Base-by-base conservation (phyloP, 35 echinoderm and acorn worm genomes). In the Ophioderma brevispina region DNA sequence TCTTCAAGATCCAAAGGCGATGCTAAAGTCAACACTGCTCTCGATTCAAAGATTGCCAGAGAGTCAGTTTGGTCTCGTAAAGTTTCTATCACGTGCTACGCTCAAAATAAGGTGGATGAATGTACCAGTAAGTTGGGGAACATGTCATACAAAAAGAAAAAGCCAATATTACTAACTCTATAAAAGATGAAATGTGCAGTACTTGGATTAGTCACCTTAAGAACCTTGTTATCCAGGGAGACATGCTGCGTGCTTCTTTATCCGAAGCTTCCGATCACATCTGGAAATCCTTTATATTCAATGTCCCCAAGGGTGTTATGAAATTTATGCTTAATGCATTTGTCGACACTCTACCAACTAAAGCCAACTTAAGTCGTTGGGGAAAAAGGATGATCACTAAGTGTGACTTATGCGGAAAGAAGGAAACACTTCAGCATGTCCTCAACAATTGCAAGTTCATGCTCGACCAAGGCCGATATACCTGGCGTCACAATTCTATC, bases 341-440 rank as follows among this genome's bases (percentile, higher is more conserved):
- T 80, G 1, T 80, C 1, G 80, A 82, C 38, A 43, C 42, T 1
- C 39, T 82, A 0, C 80, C 80, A 13, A 39, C 80, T 8, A 38
- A 41, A 31, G n/a, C 15, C 35, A 82, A 82, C n/a, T 43, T 82
- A 23, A 39, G 80, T 40, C 37, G 32, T 21, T 40, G 78, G 78
- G 78, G 78, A 35, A 80, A 80, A 40, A 13, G 78, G 17, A 80
- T 40, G 42, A 82, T 41, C 42, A 40, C 38, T 30, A 31, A 13
- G 19, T 82, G 36, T 82, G 28, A 82, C n/a, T 25, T 82, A n/a
- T 82, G 80, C 42, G 39, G 39, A 1, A 82, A 82, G 19, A 82
- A 82, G 35, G 80, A 82, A 82, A 82, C 80, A 13, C 80, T 82
- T 28, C 39, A 82, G 5, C 80, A 82, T 40, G 35, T 82, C 21